A percentile compares a stretch with the other conserved stretches of the same genome.
Conservation (phyloP, 2,797 vertebrate genomes). For the Molothrus ater region DNA sequence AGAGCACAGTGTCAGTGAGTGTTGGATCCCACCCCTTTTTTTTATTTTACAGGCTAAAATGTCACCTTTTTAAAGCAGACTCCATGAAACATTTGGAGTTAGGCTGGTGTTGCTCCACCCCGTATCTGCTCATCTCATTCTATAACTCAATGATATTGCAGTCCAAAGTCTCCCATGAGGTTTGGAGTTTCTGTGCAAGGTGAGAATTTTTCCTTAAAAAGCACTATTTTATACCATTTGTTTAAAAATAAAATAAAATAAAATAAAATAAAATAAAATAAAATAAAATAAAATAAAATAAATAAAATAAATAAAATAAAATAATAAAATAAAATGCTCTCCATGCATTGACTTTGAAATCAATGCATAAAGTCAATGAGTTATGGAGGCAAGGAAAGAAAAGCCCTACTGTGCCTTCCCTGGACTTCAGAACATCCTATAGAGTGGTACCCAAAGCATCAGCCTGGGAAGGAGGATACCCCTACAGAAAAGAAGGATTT, state of each 20-base stretch:
- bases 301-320: neutral
- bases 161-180: rapidly evolving
- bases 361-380: neutral
- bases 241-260: neutral
- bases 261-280: neutral
- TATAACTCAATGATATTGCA: rapidly evolving
- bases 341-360: neutral
- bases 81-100: neutral
- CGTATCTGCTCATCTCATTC: neutral
- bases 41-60: neutral
- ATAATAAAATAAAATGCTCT: rapidly evolving
- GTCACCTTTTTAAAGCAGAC: neutral
- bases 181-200: neutral
- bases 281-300: no score
- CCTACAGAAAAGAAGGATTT: neutral
- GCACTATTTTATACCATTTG: neutral
- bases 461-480: neutral
- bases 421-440: rapidly evolving
- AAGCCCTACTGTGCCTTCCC: neutral
- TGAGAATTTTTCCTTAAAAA: neutral
- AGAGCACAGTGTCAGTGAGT: rapidly evolving
- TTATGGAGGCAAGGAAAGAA: neutral
- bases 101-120: neutral
- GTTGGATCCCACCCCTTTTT: neutral
- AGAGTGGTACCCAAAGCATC: neutral